phyloP scores from a whole-genome alignment of 1,140 invertebrate species.

The Zaprionus kolodkinae region DNA sequence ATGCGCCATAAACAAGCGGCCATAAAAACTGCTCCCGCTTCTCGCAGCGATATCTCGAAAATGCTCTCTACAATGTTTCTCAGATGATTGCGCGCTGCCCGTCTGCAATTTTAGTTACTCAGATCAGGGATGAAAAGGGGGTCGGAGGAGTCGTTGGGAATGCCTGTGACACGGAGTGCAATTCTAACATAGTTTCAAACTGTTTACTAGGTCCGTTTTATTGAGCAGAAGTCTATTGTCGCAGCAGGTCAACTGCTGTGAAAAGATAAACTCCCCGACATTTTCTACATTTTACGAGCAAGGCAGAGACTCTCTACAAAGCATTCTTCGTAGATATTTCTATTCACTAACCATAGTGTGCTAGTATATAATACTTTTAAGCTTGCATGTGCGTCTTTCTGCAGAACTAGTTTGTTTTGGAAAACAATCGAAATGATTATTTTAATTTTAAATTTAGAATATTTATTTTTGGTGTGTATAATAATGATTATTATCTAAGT shows the following conservation, averaged over 20 bases:
- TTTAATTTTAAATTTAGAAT: too few species aligned
- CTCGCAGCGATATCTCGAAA: constrained; percentile 14
- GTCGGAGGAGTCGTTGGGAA: too few species aligned
- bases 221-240: constrained; percentile 40
- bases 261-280: background rate
- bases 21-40: constrained; percentile 42
- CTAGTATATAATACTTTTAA: too few species aligned
- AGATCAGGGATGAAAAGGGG: background rate
- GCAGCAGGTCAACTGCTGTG: background rate
- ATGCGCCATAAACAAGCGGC: constrained; percentile 72
- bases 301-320: background rate
- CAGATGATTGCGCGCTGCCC: constrained; percentile 62
- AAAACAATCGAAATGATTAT: too few species aligned
- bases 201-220: constrained; percentile 13
- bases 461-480: too few species aligned
- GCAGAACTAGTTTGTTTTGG: too few species aligned
- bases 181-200: constrained; percentile 22
- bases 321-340: background rate
- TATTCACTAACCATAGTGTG: too few species aligned
- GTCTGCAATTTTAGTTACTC: constrained; percentile 46
- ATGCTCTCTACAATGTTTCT: constrained; percentile 63
- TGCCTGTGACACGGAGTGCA: background rate
- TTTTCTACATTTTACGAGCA: background rate
- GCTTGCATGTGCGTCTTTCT: too few species aligned
- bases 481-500: too few species aligned